Evolutionary conservation across 2,113 vertebrate genomes (phyloP), one percentile per base, ranked within the genome.

Genomic region (Regulus satrapa): DNA sequence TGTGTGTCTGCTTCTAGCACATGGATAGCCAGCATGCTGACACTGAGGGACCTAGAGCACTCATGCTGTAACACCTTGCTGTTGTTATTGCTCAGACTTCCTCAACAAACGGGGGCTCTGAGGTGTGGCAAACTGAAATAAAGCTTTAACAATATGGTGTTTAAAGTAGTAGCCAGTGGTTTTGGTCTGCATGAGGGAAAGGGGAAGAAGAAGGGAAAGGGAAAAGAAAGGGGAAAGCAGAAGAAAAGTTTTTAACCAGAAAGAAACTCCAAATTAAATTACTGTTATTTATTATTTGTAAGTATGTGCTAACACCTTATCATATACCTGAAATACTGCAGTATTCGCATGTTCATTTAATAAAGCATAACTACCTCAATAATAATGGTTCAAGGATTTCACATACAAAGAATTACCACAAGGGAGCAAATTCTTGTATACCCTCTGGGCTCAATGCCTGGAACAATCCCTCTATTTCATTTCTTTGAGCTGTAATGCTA

Each of bases 151-250:
- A 24, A 14, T 55, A 34, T 69, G 73, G 66, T 64, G 25, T 73
- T 85, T 85, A 71, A 69, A 72, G 25, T 19, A 54, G 8, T 81
- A 51, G n/a, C 18, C 48, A 40, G 28, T 15, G 54, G 11, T 52
- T 88, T 71, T 82, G 14, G 28, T 48, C 12, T 34, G 32, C 20
- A 20, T 6, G 9, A 17, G 10, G 32, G 18, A 14, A 9, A 20
- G 56, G 58, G n/a, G n/a, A n/a, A n/a, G n/a, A n/a, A n/a, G n/a
- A 26, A 14, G 19, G 13, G 18, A 7, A 9, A 36, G n/a, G 5
- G 23, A 2, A 21, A 34, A 3, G 7, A 16, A 9, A 1, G 25
- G 5, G 5, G 1, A 13, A 8, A 20, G 1, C 3, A 6, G n/a
- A 28, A 34, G 9, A 8, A 8, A 7, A 48, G 5, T 52, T 45